These are phyloP conservation scores for Isaurus tuberculatus DNA, from an alignment of 92 coral and sea anemone genomes.

Conservation along the genomic window DNA sequence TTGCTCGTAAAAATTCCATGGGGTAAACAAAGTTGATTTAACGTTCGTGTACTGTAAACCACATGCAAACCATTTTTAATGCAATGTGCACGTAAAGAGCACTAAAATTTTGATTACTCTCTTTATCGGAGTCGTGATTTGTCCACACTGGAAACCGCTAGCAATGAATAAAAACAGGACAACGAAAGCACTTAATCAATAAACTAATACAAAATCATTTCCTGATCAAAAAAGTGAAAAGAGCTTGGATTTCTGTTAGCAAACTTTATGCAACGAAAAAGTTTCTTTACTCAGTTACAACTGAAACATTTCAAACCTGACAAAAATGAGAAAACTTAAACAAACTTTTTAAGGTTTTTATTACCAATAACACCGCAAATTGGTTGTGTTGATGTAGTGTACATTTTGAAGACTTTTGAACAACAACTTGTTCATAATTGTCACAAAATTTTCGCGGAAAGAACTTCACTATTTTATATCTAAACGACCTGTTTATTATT, in stretches of 20 bases:
- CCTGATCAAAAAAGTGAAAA: background rate
- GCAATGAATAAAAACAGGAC: background rate
- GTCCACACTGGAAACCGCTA: slow-evolving; percentile 40
- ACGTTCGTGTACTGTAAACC: slow-evolving; percentile 45
- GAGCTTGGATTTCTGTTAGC: background rate
- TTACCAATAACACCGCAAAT: slow-evolving; percentile 30
- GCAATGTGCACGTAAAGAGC: slow-evolving; percentile 30
- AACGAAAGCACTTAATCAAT: background rate
- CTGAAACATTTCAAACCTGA: background rate
- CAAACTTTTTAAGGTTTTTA: background rate
- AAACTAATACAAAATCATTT: background rate
- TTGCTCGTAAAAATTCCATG: slow-evolving; percentile 12
- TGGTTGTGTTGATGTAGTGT: slow-evolving; percentile 11
- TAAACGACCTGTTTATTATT: slow-evolving; percentile 30
- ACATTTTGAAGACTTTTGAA: slow-evolving; percentile 1
- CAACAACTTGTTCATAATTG: slow-evolving; percentile 16
- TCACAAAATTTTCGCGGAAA: slow-evolving; percentile 9
- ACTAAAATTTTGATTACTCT: slow-evolving; percentile 23
- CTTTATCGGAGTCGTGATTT: slow-evolving; percentile 37
- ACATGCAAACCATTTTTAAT: slow-evolving; percentile 39
- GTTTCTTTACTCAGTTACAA: background rate
- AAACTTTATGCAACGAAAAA: background rate
- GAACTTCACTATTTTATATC: background rate
- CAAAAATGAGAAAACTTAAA: background rate
- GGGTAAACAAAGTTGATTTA: background rate